Conservation (phyloP, 1,140 invertebrate genomes). For the Bombus pascuorum region DNA sequence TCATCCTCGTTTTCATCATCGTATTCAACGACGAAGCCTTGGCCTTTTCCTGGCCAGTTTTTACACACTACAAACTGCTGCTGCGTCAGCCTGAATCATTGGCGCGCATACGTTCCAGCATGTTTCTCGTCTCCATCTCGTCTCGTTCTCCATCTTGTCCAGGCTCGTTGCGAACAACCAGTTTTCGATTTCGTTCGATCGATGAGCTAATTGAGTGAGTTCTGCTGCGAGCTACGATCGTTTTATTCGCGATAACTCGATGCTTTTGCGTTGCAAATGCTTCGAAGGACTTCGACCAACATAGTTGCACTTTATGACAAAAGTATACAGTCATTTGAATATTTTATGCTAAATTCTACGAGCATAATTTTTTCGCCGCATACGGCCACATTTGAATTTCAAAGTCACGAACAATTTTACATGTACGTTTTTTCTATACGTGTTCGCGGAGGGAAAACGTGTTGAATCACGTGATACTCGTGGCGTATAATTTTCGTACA, state of each 20-base stretch:
- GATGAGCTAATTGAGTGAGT: not conserved
- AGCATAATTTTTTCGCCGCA: not conserved
- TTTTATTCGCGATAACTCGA: not conserved
- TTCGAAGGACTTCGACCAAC: not conserved
- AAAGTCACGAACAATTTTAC: not conserved
- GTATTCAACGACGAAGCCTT: slow-evolving; percentile 18
- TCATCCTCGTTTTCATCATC: not conserved
- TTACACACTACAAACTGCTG: not conserved
- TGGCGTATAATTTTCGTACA: too few species aligned
- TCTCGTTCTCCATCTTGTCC: not conserved
- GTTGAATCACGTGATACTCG: too few species aligned
- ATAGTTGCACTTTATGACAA: not conserved
- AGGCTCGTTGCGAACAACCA: slow-evolving; percentile 8
- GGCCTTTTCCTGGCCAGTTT: slow-evolving; percentile 37
- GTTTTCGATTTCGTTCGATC: slow-evolving; percentile 13
- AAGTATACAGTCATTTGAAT: not conserved
- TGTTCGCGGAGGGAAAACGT: too few species aligned
- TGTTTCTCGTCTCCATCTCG: slow-evolving; percentile 16
- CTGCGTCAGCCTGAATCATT: slow-evolving; percentile 38
- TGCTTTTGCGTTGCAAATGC: not conserved
- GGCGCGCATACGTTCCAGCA: not conserved
- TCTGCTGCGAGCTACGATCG: not conserved
- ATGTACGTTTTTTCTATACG: too few species aligned
- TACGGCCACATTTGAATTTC: not conserved
- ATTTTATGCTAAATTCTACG: not conserved